Base-by-base conservation (phyloP, 2,888 invertebrate species). In the Linnaemya vulpina region DNA sequence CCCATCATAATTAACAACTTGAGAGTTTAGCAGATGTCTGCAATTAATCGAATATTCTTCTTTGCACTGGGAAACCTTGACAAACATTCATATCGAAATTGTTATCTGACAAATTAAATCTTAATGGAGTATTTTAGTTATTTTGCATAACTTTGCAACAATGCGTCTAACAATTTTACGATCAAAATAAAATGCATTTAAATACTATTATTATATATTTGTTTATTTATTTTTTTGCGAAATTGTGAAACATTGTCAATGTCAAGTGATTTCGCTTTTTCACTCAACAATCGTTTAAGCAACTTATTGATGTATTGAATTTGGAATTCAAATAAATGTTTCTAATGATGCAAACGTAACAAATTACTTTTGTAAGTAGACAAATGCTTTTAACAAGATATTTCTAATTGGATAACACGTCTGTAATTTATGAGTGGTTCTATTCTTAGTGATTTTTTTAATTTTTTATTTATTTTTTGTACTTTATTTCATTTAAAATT, bases 231-330 rank as follows among this genome's bases (percentile, higher is more conserved):
- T 38, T 38, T 49, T 53, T 25, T 22, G 35, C 53, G 40, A 40
- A 46, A 49, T 74, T 71, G 20, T 74, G 73, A 77, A 84, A 81
- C 81, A 84, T 84, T 77, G 77, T 63, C 84, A 84, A 84, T 84
- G 84, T 68, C 84, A 84, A 73, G 30, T 30, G 30, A 3, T 49
- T 35, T 53, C 15, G 15, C 3, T 10, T 55, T 22, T 53, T 17
- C 17, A 9, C 46, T 35, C 10, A 49, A 63, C 62, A 55, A 70
- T 70, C 53, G 60, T 13, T 77, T 77, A 43, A 13, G 60, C 2
- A 62, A 70, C 15, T 11, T 17, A 20, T 60, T 49, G n/a, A 71
- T 55, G n/a, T 17, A 20, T 60, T 49, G n/a, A 71, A 65, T 53
- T 65, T 46, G 13, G 46, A 65, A 79, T 71, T 43, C 9, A 51